Evolutionary conservation across 2,113 vertebrate species (phyloP).

Genomic region (Struthidea cinerea): DNA sequence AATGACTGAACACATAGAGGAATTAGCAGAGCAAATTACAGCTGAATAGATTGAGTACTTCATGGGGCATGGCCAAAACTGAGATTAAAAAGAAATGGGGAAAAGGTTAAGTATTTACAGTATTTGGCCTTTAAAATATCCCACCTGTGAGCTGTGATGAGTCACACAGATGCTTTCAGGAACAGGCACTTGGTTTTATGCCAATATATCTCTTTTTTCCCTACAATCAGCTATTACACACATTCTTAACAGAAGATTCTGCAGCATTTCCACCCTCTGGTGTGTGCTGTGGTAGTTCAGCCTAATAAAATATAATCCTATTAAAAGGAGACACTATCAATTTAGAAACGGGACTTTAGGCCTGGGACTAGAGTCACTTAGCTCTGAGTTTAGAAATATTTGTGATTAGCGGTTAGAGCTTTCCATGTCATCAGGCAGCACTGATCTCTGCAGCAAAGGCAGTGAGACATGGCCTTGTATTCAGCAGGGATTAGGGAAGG

Average conservation of each 20-base stretch:
- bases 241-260: neutral
- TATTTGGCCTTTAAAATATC: neutral
- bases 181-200: neutral
- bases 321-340: neutral
- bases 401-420: neutral
- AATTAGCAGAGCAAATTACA: conserved; percentile 45
- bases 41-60: conserved; percentile 26
- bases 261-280: neutral
- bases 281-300: neutral
- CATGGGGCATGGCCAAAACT: conserved; percentile 6
- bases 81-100: neutral
- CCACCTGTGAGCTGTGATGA: neutral
- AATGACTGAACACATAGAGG: neutral
- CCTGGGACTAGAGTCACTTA: neutral
- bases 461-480: neutral
- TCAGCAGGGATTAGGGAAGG: neutral
- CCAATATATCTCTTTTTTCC: neutral
- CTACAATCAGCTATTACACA: neutral
- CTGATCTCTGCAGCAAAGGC: accelerated
- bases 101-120: neutral
- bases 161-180: neutral
- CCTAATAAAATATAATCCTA: neutral
- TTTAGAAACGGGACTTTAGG: neutral
- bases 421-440: neutral
- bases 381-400: neutral